phyloP scores from a whole-genome alignment of 2,888 invertebrate genomes.

The Thereva unica region DNA sequence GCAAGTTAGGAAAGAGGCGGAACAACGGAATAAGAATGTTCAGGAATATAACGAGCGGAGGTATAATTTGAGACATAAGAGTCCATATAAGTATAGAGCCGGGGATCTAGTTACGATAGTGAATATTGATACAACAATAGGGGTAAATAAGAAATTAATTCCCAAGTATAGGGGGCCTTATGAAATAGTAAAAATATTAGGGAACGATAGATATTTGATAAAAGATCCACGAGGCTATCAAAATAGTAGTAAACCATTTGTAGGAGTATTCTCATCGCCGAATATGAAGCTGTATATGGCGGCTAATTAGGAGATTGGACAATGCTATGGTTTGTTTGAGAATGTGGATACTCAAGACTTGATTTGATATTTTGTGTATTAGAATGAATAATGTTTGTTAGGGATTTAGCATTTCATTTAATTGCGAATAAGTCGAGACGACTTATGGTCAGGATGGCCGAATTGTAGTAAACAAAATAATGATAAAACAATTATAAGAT shows the following conservation, averaged over 20 bases:
- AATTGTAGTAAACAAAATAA: too few species aligned
- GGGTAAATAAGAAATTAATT: constrained; percentile 45
- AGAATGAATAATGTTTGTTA: too few species aligned
- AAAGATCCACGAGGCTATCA: constrained; percentile 39
- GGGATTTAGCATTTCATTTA: too few species aligned
- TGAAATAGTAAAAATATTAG: constrained; percentile 38
- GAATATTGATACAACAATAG: constrained; percentile 42
- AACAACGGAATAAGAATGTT: constrained; percentile 13
- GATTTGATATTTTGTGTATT: too few species aligned
- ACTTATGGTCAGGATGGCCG: too few species aligned
- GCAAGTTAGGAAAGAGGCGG: constrained; percentile 35
- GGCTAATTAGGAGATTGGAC: too few species aligned
- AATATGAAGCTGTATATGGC: constrained; percentile 30
- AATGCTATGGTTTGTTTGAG: too few species aligned
- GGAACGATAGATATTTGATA: constrained; percentile 43
- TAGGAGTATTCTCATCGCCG: constrained; percentile 19
- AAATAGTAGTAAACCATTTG: constrained; percentile 27
- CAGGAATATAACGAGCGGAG: constrained; percentile 45
- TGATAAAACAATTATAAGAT: too few species aligned
- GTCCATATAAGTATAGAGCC: constrained; percentile 40
- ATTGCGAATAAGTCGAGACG: too few species aligned
- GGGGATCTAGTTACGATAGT: constrained; percentile 44
- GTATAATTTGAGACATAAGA: constrained; percentile 46
- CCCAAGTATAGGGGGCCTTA: constrained; percentile 45
- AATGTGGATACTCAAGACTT: too few species aligned